Evolutionary conservation across 2,888 invertebrate species (phyloP), one percentile per base, ranked within the genome.

Genomic region (Sacculina carcini): DNA sequence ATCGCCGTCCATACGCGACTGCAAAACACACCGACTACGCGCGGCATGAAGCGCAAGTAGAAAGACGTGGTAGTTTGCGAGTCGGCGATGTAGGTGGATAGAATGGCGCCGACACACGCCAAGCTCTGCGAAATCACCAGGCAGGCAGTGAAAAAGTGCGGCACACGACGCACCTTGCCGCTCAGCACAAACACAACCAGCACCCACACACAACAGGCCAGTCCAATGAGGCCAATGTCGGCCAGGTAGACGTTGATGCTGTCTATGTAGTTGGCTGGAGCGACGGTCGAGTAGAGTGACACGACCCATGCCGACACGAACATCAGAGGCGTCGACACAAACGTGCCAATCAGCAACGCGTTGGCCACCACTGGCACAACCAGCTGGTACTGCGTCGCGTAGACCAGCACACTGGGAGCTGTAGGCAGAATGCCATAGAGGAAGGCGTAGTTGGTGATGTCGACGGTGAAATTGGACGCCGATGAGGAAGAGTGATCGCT

Each of bases 351-450:
- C 5, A 92, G 90, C 84, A 92, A 84, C 28, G 86, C 81, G 51
- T 81, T 84, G 1, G 90, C 89, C 65, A 85, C 85, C 72, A 87
- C 68, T 66, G 89, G 86, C 52, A 82, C 74, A 63, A 84, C 86
- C 49, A 85, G 66, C 57, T 77, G 75, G 63, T 87, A 90, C 56
- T 85, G 77, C 44, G 81, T 75, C 2, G 90, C 85, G 66, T 89
- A 86, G 4, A 94, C 85, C 65, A 90, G 90, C 0, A 87, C 84
- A 19, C 86, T 86, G 0, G 92, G 92, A 1, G 92, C 92, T 2
- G 89, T 78, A 0, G 92, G 94, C 65, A 92, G 83, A 1, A 89
- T 90, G 50, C 94, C 92, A 63, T 92, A 92, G 1, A 94, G 70
- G 67, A 92, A 94, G 0, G 85, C 92, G 64, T 84, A 92, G 38